phyloP scores from a whole-genome alignment of 2,797 vertebrate genomes.

The Girardinus metallicus region DNA sequence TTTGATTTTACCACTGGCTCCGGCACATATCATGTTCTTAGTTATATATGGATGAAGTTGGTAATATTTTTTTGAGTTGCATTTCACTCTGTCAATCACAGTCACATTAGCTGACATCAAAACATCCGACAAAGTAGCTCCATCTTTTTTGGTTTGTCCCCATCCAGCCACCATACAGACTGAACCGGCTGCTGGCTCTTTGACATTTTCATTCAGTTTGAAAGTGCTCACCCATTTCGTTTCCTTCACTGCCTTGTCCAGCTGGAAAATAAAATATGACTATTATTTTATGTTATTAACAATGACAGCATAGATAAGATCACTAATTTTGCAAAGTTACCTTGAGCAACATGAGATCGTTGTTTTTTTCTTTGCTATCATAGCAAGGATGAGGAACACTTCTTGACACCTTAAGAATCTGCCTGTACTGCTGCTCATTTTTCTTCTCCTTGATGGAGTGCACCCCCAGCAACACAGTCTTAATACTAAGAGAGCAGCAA shows the following conservation, averaged over 20 bases:
- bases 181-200: constrained; percentile 23
- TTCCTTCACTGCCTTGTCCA: constrained; percentile 43
- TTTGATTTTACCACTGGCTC: background rate
- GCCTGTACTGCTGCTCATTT: constrained; percentile 21
- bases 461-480: constrained; percentile 58
- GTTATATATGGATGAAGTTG: constrained; percentile 47
- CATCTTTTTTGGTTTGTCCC: constrained; percentile 30
- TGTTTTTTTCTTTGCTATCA: accelerated
- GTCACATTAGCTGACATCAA: constrained; percentile 70
- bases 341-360: constrained; percentile 78
- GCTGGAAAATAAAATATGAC: constrained; percentile 51
- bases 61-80: constrained; percentile 67
- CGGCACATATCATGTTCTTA: constrained; percentile 72
- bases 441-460: constrained; percentile 48
- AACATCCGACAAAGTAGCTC: constrained; percentile 39
- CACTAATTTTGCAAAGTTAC: constrained; percentile 33
- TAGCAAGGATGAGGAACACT: constrained; percentile 44
- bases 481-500: background rate
- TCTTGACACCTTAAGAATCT: constrained; percentile 23
- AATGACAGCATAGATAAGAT: background rate
- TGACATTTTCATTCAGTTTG: background rate
- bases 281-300: background rate
- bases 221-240: constrained; percentile 46
- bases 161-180: constrained; percentile 75
- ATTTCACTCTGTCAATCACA: constrained; percentile 62